Conservation (phyloP, 2,797 vertebrate species). For the Coregonus suidteri region DNA sequence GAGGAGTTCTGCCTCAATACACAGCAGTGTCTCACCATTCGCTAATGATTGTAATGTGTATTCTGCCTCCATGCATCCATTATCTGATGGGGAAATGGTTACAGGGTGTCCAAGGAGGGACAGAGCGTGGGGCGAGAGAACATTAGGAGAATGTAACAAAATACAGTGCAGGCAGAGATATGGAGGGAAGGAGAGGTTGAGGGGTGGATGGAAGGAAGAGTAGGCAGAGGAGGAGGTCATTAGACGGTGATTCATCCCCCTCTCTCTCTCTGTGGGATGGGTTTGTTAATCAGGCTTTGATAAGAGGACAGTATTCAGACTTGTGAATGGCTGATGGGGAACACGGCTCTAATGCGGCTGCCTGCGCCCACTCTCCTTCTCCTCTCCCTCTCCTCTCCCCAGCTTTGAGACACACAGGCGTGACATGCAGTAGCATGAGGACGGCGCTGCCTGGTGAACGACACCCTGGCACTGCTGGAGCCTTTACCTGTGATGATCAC, state of each 20-base stretch:
- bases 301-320: conserved; percentile 50
- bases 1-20: conserved; percentile 16
- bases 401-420: neutral
- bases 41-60: conserved; percentile 15
- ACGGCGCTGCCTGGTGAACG: neutral
- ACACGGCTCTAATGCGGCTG: conserved; percentile 22
- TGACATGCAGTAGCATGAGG: neutral
- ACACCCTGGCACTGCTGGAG: neutral
- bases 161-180: neutral
- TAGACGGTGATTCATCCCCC: conserved; percentile 48
- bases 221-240: conserved; percentile 30
- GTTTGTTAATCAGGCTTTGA: conserved; percentile 51
- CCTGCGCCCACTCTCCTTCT: neutral
- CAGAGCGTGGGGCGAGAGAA: neutral
- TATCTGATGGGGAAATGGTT: neutral
- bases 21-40: neutral
- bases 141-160: neutral
- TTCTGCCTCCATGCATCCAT: neutral
- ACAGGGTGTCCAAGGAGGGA: neutral
- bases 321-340: conserved; percentile 26
- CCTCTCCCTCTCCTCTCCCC: neutral
- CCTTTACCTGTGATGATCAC: conserved; percentile 1
- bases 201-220: neutral
- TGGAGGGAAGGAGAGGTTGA: neutral
- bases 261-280: conserved; percentile 28